phyloP scores from a whole-genome alignment of 2,797 vertebrate species.

The Kryptopterus vitreolus region DNA sequence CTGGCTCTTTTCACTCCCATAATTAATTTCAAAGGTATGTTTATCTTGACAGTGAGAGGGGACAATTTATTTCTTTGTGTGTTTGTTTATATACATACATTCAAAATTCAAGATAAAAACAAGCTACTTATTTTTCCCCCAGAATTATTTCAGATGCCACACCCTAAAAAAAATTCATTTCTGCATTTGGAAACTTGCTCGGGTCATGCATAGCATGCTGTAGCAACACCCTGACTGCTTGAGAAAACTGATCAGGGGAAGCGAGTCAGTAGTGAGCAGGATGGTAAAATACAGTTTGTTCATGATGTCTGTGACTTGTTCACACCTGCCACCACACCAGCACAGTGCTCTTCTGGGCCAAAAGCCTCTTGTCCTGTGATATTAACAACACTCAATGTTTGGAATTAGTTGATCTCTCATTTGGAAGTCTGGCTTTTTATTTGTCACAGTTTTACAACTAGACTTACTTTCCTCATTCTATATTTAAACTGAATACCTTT shows the following conservation, averaged over 20 bases:
- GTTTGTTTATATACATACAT: too few relatives aligned
- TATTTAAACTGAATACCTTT: background rate
- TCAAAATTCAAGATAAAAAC: background rate
- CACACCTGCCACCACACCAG: constrained; percentile 14
- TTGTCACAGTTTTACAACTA: background rate
- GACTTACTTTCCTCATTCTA: background rate
- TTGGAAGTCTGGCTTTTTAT: background rate
- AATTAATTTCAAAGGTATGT: too few relatives aligned
- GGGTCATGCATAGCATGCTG: background rate
- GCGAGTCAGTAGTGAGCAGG: background rate
- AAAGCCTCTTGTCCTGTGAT: background rate
- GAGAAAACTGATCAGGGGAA: constrained; percentile 3
- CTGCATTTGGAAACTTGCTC: background rate
- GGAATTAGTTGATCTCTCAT: background rate
- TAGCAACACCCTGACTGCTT: background rate
- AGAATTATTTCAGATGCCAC: background rate
- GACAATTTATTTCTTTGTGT: too few relatives aligned
- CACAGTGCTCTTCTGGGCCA: background rate
- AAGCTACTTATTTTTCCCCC: too few relatives aligned
- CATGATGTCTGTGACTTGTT: background rate
- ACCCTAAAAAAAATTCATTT: background rate
- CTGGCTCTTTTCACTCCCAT: too few relatives aligned
- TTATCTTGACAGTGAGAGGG: too few relatives aligned
- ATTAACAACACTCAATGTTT: background rate
- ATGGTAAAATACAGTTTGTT: constrained; percentile 3